phyloP scores from a whole-genome alignment of 2,888 invertebrate species.

The Adineta ricciae region DNA sequence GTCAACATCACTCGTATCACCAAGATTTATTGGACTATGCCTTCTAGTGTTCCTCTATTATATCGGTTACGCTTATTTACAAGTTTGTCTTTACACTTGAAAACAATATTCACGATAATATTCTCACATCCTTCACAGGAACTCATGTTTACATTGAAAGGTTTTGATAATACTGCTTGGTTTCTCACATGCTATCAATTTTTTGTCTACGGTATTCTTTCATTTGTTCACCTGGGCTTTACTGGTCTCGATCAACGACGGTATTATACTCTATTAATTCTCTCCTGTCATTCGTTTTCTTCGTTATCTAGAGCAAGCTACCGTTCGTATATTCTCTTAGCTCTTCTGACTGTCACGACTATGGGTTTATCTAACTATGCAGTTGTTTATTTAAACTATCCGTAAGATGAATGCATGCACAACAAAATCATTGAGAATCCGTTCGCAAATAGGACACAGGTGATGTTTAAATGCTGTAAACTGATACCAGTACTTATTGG shows the following conservation, averaged over 20 bases:
- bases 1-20: background rate
- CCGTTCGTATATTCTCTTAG: slow-evolving; percentile 44
- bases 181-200: slow-evolving; percentile 85
- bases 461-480: slow-evolving; percentile 95
- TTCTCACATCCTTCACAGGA: slow-evolving; percentile 55
- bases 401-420: background rate
- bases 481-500: slow-evolving; percentile 87
- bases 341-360: slow-evolving; percentile 79
- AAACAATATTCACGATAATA: too few relatives aligned
- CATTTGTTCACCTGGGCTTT: slow-evolving; percentile 60
- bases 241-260: slow-evolving; percentile 20
- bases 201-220: slow-evolving; percentile 70
- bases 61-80: background rate
- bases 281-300: background rate
- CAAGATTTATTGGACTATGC: background rate
- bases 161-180: slow-evolving; percentile 78
- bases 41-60: background rate
- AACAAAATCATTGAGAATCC: background rate
- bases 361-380: slow-evolving; percentile 92
- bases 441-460: slow-evolving; percentile 65
- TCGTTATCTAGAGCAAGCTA: slow-evolving; percentile 20
- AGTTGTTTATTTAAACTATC: slow-evolving; percentile 80
- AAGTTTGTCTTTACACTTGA: background rate
- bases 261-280: background rate
- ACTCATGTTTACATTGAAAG: slow-evolving; percentile 76